Conservation (phyloP, 2,888 invertebrate genomes). For the Steromphala cineraria region DNA sequence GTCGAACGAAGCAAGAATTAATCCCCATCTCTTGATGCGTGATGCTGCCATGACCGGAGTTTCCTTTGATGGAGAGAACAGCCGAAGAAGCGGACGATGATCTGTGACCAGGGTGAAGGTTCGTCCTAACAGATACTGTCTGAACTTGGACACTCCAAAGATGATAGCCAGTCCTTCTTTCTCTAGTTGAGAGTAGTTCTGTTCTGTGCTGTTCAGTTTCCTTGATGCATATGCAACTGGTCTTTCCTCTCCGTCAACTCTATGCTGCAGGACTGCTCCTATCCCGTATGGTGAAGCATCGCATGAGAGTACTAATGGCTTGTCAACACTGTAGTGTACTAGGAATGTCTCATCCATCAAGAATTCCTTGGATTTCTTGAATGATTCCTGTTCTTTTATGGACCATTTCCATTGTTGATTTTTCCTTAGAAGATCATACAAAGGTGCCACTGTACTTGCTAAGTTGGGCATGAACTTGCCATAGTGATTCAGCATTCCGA, state of each 20-base stretch:
- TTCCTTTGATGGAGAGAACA: too few species aligned
- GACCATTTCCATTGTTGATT: slow-evolving; percentile 4
- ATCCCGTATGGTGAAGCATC: background rate
- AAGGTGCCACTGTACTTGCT: background rate
- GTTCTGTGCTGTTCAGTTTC: background rate
- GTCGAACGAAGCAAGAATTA: too few species aligned
- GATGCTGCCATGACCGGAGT: too few species aligned
- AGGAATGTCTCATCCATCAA: slow-evolving; percentile 6
- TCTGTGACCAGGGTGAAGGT: background rate
- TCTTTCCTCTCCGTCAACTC: background rate
- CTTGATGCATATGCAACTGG: background rate
- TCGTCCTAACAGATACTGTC: background rate
- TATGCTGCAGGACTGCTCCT: background rate
- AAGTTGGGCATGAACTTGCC: background rate
- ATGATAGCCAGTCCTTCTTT: background rate
- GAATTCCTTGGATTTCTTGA: background rate
- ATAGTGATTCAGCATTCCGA: background rate
- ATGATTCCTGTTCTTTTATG: background rate
- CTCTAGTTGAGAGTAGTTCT: background rate
- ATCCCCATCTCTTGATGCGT: too few species aligned
- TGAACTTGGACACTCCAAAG: background rate
- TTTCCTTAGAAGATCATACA: background rate
- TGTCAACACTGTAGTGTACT: background rate
- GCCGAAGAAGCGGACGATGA: too few species aligned
- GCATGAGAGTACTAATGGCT: background rate